These are phyloP conservation scores for Geopemphigus sp. DNA, from an alignment of 1,140 invertebrate species.

Conservation along the genomic window DNA sequence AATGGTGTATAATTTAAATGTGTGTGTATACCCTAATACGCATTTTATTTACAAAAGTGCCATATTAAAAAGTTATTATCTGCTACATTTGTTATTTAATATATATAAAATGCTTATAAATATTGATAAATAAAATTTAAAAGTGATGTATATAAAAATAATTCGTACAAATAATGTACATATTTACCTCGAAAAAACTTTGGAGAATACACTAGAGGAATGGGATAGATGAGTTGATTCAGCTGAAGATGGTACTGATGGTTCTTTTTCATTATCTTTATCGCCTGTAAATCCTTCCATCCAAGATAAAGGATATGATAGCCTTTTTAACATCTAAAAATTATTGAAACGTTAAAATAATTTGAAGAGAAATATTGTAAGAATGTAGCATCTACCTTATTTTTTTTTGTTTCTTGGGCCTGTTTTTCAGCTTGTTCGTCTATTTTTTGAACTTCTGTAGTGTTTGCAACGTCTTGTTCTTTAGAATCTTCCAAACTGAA, in stretches of 20 bases:
- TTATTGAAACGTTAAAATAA: neutral
- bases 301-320: constrained; percentile 89
- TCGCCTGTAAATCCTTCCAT: constrained; percentile 72
- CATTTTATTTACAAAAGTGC: constrained; percentile 49
- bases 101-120: constrained; percentile 33
- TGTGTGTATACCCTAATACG: constrained; percentile 32
- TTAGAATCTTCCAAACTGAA: constrained; percentile 62
- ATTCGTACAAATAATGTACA: neutral
- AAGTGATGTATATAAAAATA: constrained; percentile 8
- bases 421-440: constrained; percentile 57
- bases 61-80: constrained; percentile 19
- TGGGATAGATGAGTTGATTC: constrained; percentile 64
- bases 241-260: constrained; percentile 56
- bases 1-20: constrained; percentile 32
- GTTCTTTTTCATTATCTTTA: constrained; percentile 58
- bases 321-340: constrained; percentile 78
- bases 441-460: constrained; percentile 54
- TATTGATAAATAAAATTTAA: constrained; percentile 6
- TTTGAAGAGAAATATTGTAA: neutral
- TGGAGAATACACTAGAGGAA: constrained; percentile 77
- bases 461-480: constrained; percentile 56
- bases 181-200: constrained; percentile 82
- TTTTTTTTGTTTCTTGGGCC: constrained; percentile 60
- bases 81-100: constrained; percentile 20
- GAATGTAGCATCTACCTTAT: constrained; percentile 56